Evolutionary conservation across 2,888 invertebrate genomes (phyloP).

Genomic region (Dermolepida albohirtum): DNA sequence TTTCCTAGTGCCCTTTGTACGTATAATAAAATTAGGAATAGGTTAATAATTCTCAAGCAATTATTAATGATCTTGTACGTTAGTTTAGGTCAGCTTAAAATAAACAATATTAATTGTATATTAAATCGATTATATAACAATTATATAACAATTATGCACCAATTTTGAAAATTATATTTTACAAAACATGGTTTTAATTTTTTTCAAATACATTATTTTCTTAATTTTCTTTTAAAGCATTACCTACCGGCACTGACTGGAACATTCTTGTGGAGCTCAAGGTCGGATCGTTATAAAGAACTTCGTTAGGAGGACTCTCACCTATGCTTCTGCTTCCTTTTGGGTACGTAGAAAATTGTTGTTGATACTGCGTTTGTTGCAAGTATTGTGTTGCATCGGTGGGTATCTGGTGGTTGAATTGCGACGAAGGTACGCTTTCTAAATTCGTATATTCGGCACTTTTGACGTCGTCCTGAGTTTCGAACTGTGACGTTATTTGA

Average conservation of each 20-base stretch:
- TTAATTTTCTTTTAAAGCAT: neutral
- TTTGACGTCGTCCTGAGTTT: slow-evolving; percentile 47
- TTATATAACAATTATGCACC: too few relatives aligned
- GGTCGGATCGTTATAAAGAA: slow-evolving; percentile 76
- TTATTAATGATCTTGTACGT: too few relatives aligned
- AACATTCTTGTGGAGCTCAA: slow-evolving; percentile 71
- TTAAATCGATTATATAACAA: too few relatives aligned
- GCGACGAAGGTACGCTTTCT: slow-evolving; percentile 72
- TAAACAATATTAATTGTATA: too few relatives aligned
- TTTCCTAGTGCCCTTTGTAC: too few relatives aligned
- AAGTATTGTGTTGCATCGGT: slow-evolving; percentile 56
- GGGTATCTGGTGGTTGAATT: slow-evolving; percentile 53
- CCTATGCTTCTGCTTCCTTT: slow-evolving; percentile 49
- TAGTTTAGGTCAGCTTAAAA: too few relatives aligned
- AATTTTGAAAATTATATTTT: too few relatives aligned
- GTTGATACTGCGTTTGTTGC: slow-evolving; percentile 55
- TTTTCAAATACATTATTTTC: too few relatives aligned
- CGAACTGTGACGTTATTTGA: slow-evolving; percentile 46
- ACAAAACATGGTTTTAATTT: too few relatives aligned
- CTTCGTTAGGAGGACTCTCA: slow-evolving; percentile 69
- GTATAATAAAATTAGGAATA: too few relatives aligned
- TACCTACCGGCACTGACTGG: slow-evolving; percentile 48
- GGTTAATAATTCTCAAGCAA: too few relatives aligned
- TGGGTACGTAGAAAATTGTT: slow-evolving; percentile 43
- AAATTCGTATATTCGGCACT: slow-evolving; percentile 71